Evolutionary conservation across 2,113 vertebrate genomes (phyloP).

Genomic region (Puffinus mauretanicus): DNA sequence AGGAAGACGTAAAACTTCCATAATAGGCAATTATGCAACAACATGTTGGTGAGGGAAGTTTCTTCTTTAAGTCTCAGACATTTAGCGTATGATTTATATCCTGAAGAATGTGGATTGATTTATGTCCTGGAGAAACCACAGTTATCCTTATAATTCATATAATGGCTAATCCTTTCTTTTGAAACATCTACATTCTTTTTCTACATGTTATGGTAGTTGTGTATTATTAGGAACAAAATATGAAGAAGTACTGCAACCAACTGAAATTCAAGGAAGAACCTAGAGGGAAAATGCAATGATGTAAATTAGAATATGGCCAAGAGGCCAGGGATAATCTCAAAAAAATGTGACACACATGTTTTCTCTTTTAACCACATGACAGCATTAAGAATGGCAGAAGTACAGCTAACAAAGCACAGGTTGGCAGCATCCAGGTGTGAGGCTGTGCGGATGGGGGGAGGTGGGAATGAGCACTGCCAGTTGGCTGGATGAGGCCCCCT

Average conservation of each 20-base stretch:
- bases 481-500: neutral
- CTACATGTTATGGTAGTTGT: neutral
- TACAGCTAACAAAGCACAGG: neutral
- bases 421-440: neutral
- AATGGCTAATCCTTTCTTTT: neutral
- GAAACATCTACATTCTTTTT: neutral
- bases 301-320: neutral
- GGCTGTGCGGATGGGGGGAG: neutral
- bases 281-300: neutral
- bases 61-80: constrained; percentile 9
- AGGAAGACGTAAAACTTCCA: constrained; percentile 49
- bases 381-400: neutral
- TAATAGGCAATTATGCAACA: constrained; percentile 50
- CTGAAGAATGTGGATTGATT: constrained; percentile 50
- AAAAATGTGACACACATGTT: neutral
- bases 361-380: neutral
- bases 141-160: neutral
- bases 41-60: neutral
- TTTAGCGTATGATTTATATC: constrained; percentile 25
- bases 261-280: neutral
- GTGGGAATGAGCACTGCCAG: neutral
- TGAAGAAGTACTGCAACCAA: neutral
- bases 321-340: neutral
- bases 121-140: constrained; percentile 22
- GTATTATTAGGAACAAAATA: neutral